Base-by-base conservation (phyloP, 2,113 vertebrate species). In the Bettongia penicillata region DNA sequence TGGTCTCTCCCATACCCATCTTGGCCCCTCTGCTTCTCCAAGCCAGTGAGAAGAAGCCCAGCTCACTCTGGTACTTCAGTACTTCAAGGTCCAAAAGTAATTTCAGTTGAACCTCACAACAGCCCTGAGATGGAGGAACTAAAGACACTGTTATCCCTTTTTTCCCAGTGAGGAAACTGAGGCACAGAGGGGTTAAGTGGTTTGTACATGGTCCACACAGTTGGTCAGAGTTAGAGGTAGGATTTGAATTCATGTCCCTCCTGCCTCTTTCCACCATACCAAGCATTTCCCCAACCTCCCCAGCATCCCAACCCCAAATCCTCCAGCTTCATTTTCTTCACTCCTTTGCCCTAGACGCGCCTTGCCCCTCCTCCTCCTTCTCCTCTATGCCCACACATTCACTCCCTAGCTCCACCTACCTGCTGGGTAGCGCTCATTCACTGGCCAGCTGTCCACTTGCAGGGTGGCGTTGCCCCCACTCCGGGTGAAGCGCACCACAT, bases 381-480 rank as follows among this genome's bases (percentile, higher is more conserved):
- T 48, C 48, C 92, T 3, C 92, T 31, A 6, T n/a, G 57, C 14
- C 68, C 31, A 16, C 50, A 57, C 92, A 43, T 94, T 91, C 24
- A 12, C 0, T 14, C 77, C 37, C 93, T 92, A 4, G 50, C 1
- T 7, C 91, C 53, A 12, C 98, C 98, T 98, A 99, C 99, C 99
- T 99, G 99, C 99, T 3, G 99, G 99, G 97, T 99, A 99, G 89
- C 99, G 99, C 97, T 99, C 99, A 91, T 99, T 99, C 98, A 99
- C 98, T 0, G 99, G 99, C 99, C 99, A 99, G 98, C 99, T 99
- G 99, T 99, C 99, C 99, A 99, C 99, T 98, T 99, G 99, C 97
- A 99, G 99, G 19, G 99, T 99, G 98, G 99, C 99, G 84, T 99
- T 99, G 97, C 99, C 99, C 28, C 99, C 99, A 22, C 99, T 99